phyloP scores from a whole-genome alignment of 2,888 invertebrate genomes.

The Seira ritae region DNA sequence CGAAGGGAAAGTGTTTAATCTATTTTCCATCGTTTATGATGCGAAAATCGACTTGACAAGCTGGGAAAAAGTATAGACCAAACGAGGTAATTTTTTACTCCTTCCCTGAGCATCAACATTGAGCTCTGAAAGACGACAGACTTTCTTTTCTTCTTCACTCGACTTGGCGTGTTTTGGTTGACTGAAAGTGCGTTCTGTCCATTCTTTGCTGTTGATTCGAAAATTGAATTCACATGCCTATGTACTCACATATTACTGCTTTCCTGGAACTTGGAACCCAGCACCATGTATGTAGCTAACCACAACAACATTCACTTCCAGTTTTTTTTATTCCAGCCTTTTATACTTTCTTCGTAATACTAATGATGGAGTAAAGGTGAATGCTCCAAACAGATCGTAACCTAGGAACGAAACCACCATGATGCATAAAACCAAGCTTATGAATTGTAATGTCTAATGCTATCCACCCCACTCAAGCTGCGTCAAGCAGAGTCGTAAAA shows the following conservation, averaged over 20 bases:
- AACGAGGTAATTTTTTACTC: conserved; percentile 16
- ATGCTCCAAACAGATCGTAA: conserved; percentile 10
- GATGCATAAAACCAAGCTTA: background rate
- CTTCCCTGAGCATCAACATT: background rate
- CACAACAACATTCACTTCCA: background rate
- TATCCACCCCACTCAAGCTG: background rate
- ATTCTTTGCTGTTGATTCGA: background rate
- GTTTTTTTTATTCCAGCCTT: background rate
- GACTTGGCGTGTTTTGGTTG: background rate
- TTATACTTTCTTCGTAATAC: background rate
- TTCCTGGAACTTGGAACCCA: too few relatives aligned
- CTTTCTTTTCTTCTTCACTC: background rate
- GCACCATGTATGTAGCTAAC: background rate
- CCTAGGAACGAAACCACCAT: background rate
- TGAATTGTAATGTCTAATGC: too few relatives aligned
- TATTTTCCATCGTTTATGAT: background rate
- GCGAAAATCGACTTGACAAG: background rate
- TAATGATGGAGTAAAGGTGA: conserved; percentile 2
- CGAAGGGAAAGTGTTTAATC: conserved; percentile 11
- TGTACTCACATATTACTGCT: background rate
- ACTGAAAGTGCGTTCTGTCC: conserved; percentile 5
- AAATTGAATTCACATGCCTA: conserved; percentile 15
- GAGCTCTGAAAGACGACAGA: background rate
- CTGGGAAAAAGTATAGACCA: conserved; percentile 15
- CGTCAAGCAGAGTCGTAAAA: background rate